phyloP scores from a whole-genome alignment of 2,113 vertebrate species.

The Saguinus midas region DNA sequence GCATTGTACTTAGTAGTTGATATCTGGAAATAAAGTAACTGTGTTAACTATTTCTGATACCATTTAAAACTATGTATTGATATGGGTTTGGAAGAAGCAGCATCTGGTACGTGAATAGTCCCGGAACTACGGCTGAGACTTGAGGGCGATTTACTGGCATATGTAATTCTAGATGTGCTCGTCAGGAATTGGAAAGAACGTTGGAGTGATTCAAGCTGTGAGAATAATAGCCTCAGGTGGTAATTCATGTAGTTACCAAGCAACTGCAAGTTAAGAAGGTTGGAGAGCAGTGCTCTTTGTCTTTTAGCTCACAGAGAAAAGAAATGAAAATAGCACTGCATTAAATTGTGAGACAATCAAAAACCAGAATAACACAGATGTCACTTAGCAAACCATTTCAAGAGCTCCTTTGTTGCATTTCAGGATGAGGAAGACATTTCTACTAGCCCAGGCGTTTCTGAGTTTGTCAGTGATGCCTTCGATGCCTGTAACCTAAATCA shows the following conservation, averaged over 20 bases:
- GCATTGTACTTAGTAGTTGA: slow-evolving; percentile 58
- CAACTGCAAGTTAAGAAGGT: slow-evolving; percentile 27
- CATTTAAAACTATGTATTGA: neutral
- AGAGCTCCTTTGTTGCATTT: slow-evolving; percentile 57
- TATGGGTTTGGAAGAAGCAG: neutral
- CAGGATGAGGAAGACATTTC: slow-evolving; percentile 96
- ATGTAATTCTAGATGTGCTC: neutral
- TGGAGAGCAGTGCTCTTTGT: neutral
- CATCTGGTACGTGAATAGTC: neutral
- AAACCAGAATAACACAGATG: neutral
- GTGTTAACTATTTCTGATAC: slow-evolving; percentile 46
- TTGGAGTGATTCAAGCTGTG: neutral
- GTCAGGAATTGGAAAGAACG: neutral
- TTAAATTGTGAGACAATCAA: neutral
- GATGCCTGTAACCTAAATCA: slow-evolving; percentile 91
- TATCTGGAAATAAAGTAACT: slow-evolving; percentile 61
- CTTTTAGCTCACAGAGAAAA: neutral
- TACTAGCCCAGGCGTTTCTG: slow-evolving; percentile 95
- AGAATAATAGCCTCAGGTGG: neutral
- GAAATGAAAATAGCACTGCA: neutral
- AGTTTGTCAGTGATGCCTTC: slow-evolving; percentile 98
- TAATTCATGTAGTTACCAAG: neutral
- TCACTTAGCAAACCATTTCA: neutral
- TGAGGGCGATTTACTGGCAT: neutral
- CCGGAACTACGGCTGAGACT: neutral